Evolutionary conservation across 2,797 vertebrate species (phyloP), one percentile per base, ranked within the genome.

Genomic region (Austrolebias charrua): DNA sequence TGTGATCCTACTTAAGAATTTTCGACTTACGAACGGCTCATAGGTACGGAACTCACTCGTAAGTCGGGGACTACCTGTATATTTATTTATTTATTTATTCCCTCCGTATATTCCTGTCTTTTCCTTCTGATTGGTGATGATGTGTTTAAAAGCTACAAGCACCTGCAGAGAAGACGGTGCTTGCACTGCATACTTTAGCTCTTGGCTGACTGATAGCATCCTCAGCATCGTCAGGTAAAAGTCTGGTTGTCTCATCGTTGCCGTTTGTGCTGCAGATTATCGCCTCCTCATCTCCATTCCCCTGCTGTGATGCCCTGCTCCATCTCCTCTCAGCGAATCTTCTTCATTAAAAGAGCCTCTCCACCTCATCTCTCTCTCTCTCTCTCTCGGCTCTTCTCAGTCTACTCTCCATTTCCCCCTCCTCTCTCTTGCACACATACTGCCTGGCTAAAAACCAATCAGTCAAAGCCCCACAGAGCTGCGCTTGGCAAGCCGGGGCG

Each of bases 391-490:
- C 18, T 20, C 45, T 12, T 60, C 47, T 33, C 35, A 29, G 38
- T 54, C 56, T 67, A 47, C 48, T 49, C 38, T 52, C 64, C 43
- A 19, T 60, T 47, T 54, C 66, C 35, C 46, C 63, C 60, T 52
- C 33, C 62, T 35, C 63, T 60, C 78, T 67, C 76, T 72, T 71
- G 10, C 35, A 38, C 35, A 80, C 75, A 75, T 83, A 88, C 73
- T 45, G 79, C 79, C 72, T 73, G 75, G 83, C 87, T 86, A 79
- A 87, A 86, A 91, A 86, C 86, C 89, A 92, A 91, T 91, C 90
- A 90, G 81, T 92, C 91, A 92, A 85, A 85, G 78, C 83, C 82
- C 83, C 66, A 83, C 73, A 86, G 86, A 90, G 85, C 85, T 76
- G 67, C 24, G 74, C 86, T 86, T 89, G 89, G 87, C 85, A 82